These are phyloP conservation scores for Chionis minor DNA, from an alignment of 2,113 vertebrate genomes.

Conservation along the genomic window DNA sequence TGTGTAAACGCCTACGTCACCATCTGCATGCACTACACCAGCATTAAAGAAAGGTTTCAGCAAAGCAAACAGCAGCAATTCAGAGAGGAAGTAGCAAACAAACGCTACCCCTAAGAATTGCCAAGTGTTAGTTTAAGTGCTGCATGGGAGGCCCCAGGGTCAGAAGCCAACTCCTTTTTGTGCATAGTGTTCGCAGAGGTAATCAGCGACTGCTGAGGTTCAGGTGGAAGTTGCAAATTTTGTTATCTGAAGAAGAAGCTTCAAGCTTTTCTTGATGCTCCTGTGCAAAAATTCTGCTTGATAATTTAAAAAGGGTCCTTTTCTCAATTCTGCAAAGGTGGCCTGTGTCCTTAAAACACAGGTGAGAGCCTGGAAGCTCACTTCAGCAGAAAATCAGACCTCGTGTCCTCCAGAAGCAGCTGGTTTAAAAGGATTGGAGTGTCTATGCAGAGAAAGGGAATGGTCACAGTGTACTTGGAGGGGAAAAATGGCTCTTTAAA, in stretches of 20 bases:
- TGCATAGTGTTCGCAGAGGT: not conserved
- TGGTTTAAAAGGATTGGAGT: not conserved
- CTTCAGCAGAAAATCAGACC: not conserved
- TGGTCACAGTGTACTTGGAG: not conserved
- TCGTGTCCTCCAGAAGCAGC: not conserved
- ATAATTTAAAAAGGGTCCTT: not conserved
- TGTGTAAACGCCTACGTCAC: not conserved
- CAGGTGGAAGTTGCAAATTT: constrained; percentile 19
- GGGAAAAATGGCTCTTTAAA: not conserved
- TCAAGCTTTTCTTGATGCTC: not conserved
- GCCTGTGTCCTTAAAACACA: not conserved
- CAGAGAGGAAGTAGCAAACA: constrained; percentile 39
- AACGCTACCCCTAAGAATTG: not conserved
- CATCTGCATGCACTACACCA: not conserved
- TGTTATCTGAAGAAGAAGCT: not conserved
- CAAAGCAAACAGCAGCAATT: constrained; percentile 58
- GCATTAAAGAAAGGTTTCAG: constrained; percentile 29
- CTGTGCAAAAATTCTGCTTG: not conserved
- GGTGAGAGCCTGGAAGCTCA: not conserved
- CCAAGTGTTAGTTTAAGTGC: constrained; percentile 45
- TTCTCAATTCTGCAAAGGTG: not conserved
- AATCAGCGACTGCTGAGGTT: not conserved
- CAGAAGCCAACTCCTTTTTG: constrained; percentile 49
- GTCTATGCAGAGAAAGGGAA: not conserved
- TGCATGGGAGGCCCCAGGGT: constrained; percentile 46